Evolutionary conservation across 2,113 vertebrate species (phyloP).

Genomic region (Spea multiplicata): DNA sequence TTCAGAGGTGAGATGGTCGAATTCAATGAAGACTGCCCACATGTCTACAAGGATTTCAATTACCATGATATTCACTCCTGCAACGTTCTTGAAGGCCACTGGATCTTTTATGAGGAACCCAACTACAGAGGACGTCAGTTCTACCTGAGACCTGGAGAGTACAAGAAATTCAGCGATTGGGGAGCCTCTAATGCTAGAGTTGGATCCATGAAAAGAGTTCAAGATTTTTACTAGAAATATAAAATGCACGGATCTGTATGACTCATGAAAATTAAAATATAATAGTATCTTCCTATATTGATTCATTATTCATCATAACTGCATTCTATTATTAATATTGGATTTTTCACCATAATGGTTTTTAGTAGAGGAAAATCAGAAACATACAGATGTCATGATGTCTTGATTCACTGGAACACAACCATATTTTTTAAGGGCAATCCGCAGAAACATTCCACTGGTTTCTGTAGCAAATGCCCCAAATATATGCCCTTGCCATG

Average conservation of each 20-base stretch:
- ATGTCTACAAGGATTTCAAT: conserved; percentile 70
- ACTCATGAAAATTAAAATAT: background rate
- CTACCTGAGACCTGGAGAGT: conserved; percentile 72
- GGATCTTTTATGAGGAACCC: conserved; percentile 77
- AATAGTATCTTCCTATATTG: background rate
- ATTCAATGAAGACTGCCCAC: conserved; percentile 71
- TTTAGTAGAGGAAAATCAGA: too few species aligned
- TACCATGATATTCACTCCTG: conserved; percentile 72
- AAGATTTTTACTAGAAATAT: conserved; percentile 55
- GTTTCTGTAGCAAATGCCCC: too few species aligned
- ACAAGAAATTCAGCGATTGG: conserved; percentile 73
- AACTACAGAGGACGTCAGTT: conserved; percentile 69
- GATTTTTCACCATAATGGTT: too few species aligned
- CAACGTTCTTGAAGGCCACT: conserved; percentile 72
- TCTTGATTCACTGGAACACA: too few species aligned
- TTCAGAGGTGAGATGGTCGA: conserved; percentile 73
- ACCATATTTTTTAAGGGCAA: too few species aligned
- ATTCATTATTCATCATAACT: too few species aligned
- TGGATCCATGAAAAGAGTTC: conserved; percentile 62
- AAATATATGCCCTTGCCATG: too few species aligned
- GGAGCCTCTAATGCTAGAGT: conserved; percentile 65
- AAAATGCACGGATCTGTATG: conserved; percentile 3
- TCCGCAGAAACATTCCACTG: too few species aligned
- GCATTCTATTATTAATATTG: too few species aligned
- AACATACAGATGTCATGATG: too few species aligned